Evolutionary conservation across 2,888 invertebrate species (phyloP).

Genomic region (Oegoconia quadripuncta): DNA sequence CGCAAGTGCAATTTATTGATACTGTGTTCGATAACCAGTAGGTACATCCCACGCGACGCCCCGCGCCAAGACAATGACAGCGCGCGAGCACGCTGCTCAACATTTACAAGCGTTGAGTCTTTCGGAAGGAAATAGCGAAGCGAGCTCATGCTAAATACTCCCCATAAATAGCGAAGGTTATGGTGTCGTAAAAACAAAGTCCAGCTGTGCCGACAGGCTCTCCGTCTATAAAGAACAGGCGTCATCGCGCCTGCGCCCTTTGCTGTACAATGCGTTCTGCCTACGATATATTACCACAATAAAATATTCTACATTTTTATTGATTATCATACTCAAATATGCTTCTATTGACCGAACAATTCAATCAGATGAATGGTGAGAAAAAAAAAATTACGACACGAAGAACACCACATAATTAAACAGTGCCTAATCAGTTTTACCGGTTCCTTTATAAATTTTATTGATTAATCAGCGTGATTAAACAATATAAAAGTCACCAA

Average conservation of each 20-base stretch:
- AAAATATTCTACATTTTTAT: no score
- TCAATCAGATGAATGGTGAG: no score
- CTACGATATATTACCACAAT: no score
- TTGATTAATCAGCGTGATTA: conserved; percentile 28
- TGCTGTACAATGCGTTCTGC: background rate
- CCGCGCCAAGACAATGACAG: conserved; percentile 41
- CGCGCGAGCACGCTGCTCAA: conserved; percentile 35
- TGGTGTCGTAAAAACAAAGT: conserved; percentile 73
- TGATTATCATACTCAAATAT: no score
- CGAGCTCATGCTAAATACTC: conserved; percentile 63
- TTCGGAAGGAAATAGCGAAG: conserved; percentile 61
- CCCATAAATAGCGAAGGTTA: conserved; percentile 67
- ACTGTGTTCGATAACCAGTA: conserved; percentile 71
- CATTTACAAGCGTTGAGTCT: conserved; percentile 53
- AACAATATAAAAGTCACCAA: conserved; percentile 36
- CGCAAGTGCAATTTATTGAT: conserved; percentile 76
- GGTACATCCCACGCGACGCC: conserved; percentile 64
- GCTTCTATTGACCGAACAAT: no score
- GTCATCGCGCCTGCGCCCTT: conserved; percentile 41
- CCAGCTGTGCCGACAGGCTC: conserved; percentile 66
- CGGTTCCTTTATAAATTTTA: no score
- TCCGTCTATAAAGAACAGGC: conserved; percentile 51
- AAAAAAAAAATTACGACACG: no score
- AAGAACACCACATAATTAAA: no score
- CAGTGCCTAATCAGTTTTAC: no score